These are phyloP conservation scores for Euleptes europaea DNA, from an alignment of 2,113 vertebrate genomes.

Conservation along the genomic window DNA sequence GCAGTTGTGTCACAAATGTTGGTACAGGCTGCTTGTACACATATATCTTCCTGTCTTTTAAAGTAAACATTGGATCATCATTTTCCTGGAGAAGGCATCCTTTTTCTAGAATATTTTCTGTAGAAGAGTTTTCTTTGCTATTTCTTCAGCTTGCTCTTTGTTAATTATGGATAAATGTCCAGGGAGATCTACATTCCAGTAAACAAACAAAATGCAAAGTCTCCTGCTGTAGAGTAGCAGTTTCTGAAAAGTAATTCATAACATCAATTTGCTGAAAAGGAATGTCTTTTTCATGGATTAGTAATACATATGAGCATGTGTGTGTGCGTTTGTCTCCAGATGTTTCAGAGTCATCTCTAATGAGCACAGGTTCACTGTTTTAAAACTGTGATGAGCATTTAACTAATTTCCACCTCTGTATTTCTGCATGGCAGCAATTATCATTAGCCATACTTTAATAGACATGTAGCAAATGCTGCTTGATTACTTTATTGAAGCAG, in stretches of 20 bases:
- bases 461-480: neutral
- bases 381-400: neutral
- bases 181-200: neutral
- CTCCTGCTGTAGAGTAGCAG: neutral
- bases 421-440: neutral
- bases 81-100: no score
- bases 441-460: constrained; percentile 20
- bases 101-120: no score
- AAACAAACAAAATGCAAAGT: constrained; percentile 5
- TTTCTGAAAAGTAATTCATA: neutral
- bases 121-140: no score
- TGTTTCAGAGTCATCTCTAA: neutral
- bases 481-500: constrained; percentile 6
- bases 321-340: neutral
- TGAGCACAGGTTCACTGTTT: neutral
- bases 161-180: neutral
- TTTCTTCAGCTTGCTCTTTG: no score
- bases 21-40: no score
- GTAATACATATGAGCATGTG: neutral
- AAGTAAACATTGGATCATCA: no score
- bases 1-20: no score
- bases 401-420: constrained; percentile 8
- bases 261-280: neutral
- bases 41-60: no score
- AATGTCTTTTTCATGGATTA: neutral